These are phyloP conservation scores for Sminthurides aquaticus DNA, from an alignment of 2,888 invertebrate species.

Conservation along the genomic window DNA sequence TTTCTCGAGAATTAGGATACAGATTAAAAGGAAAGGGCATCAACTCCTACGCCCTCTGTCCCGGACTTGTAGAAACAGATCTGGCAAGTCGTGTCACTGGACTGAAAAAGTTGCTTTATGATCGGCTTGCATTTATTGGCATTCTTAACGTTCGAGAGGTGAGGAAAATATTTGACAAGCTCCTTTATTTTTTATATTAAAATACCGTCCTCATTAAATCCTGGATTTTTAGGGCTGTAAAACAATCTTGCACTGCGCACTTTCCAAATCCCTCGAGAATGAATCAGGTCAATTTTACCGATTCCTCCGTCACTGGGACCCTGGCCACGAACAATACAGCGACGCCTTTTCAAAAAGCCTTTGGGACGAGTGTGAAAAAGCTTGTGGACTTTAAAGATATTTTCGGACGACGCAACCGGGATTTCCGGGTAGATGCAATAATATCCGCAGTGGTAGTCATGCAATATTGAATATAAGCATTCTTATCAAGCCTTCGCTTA, in stretches of 20 bases:
- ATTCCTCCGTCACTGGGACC: constrained; percentile 9
- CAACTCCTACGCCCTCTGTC: constrained; percentile 34
- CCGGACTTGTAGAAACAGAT: constrained; percentile 33
- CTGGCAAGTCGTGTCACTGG: constrained; percentile 5
- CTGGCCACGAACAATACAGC: neutral
- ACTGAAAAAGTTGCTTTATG: neutral
- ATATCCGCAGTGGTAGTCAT: too few relatives aligned
- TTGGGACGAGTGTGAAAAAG: constrained; percentile 3
- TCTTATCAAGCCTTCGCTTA: too few relatives aligned
- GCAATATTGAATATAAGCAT: too few relatives aligned
- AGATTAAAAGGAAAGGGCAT: constrained; percentile 29
- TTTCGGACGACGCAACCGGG: too few relatives aligned
- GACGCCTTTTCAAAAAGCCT: neutral
- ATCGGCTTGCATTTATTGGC: neutral
- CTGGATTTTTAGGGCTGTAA: constrained; percentile 13
- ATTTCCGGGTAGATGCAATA: too few relatives aligned
- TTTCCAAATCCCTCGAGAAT: constrained; percentile 13
- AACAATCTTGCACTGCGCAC: constrained; percentile 12
- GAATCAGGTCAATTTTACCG: constrained; percentile 21
- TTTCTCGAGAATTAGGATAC: constrained; percentile 42
- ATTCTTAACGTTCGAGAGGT: neutral
- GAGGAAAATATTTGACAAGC: neutral
- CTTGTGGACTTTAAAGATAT: too few relatives aligned
- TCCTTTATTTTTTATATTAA: neutral
- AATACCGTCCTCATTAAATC: neutral